These are phyloP conservation scores for Atherinosoma microstoma DNA, from an alignment of 2,797 vertebrate genomes.

Conservation along the genomic window DNA sequence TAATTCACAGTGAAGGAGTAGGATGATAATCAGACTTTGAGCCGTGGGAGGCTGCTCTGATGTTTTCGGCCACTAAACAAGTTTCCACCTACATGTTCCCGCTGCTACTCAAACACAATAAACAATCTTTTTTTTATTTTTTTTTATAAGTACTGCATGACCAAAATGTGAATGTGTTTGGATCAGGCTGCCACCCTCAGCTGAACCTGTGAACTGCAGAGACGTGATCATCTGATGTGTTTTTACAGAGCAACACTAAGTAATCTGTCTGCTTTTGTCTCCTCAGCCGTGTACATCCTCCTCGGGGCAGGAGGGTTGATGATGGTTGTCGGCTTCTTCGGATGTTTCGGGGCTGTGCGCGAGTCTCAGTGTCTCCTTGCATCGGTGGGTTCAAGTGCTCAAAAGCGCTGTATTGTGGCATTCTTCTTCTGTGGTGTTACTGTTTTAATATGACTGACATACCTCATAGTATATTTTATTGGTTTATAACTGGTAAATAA, in stretches of 20 bases:
- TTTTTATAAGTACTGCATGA: conserved; percentile 4
- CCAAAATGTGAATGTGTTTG: background rate
- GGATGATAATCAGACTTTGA: conserved; percentile 30
- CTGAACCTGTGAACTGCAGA: conserved; percentile 57
- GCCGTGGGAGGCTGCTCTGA: conserved; percentile 38
- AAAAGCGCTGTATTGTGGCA: background rate
- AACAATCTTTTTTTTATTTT: conserved; percentile 19
- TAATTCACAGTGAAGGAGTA: conserved; percentile 21
- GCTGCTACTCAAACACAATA: conserved; percentile 43
- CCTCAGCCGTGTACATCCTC: conserved; percentile 92
- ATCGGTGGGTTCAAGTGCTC: conserved; percentile 86
- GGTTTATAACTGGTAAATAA: background rate
- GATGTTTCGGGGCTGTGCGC: conserved; percentile 93
- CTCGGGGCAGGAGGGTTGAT: conserved; percentile 92
- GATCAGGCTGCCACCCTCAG: conserved; percentile 65
- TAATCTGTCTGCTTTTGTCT: conserved; percentile 27
- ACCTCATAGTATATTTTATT: background rate
- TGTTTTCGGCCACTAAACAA: conserved; percentile 26
- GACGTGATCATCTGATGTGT: background rate
- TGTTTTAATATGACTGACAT: background rate
- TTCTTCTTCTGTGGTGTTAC: background rate
- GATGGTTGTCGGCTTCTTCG: conserved; percentile 96
- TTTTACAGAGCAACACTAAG: background rate
- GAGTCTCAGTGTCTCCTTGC: conserved; percentile 97
- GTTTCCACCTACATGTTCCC: conserved; percentile 51